phyloP scores from a whole-genome alignment of 1,140 invertebrate species.

The Sminthurinus signatus region DNA sequence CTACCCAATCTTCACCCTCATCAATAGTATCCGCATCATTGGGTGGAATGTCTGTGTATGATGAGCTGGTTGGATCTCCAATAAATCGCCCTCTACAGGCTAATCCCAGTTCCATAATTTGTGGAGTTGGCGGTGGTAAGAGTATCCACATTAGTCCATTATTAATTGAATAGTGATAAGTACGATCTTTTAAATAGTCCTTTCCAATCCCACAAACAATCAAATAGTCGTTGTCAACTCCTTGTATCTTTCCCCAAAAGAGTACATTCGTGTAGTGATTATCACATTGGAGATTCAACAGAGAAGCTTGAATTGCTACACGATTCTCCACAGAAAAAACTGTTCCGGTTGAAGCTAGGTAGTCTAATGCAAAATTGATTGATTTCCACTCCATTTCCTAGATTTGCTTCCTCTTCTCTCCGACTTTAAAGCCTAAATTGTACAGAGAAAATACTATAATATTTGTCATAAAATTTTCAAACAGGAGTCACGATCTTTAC shows the following conservation, averaged over 20 bases:
- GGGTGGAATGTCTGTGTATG: constrained; percentile 29
- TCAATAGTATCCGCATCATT: constrained; percentile 31
- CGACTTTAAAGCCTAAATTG: no score
- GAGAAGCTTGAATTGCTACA: constrained; percentile 59
- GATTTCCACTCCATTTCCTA: constrained; percentile 34
- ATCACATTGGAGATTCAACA: constrained; percentile 62
- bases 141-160: constrained; percentile 29
- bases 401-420: no score
- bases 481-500: no score
- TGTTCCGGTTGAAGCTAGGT: constrained; percentile 52
- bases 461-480: neutral
- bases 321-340: constrained; percentile 59
- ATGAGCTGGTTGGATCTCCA: constrained; percentile 34
- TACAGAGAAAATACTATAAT: no score
- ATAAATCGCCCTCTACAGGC: constrained; percentile 33
- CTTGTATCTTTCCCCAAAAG: constrained; percentile 67
- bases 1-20: constrained; percentile 23
- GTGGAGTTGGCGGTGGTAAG: constrained; percentile 13
- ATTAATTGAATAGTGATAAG: constrained; percentile 57
- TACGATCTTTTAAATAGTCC: constrained; percentile 57
- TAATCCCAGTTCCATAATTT: constrained; percentile 18
- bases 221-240: constrained; percentile 61
- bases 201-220: constrained; percentile 63
- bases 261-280: constrained; percentile 66
- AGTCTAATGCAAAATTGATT: constrained; percentile 42